Percentiles rank a stretch among this genome's conserved stretches.
Conservation (phyloP, 2,888 invertebrate species). For the Eupithecia centaureata region DNA sequence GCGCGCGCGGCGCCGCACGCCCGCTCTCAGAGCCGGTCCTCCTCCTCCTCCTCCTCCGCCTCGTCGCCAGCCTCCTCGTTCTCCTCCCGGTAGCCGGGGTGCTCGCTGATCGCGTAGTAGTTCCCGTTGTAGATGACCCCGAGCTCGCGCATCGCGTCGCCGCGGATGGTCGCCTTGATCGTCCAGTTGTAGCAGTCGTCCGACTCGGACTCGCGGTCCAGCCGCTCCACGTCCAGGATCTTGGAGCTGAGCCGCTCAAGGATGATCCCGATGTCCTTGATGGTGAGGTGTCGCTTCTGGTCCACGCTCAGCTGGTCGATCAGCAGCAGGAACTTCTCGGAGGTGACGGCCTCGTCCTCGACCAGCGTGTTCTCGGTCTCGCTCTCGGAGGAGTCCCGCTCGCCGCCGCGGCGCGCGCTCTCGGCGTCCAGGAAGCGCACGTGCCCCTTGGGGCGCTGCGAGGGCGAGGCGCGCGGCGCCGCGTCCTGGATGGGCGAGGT, state of each 20-base stretch:
- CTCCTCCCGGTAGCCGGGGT: slow-evolving; percentile 96
- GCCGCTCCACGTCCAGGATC: slow-evolving; percentile 95
- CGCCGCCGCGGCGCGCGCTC: slow-evolving; percentile 84
- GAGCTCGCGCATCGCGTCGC: slow-evolving; percentile 94
- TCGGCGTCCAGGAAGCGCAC: slow-evolving; percentile 94
- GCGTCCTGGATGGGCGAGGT: slow-evolving; percentile 96
- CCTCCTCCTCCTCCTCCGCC: slow-evolving; percentile 92
- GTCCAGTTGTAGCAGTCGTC: slow-evolving; percentile 98
- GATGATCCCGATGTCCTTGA: slow-evolving; percentile 97
- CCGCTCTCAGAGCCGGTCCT: slow-evolving; percentile 86
- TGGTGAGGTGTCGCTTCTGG: slow-evolving; percentile 95
- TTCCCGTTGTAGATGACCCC: slow-evolving; percentile 98
- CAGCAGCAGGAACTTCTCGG: slow-evolving; percentile 95
- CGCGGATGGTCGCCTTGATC: slow-evolving; percentile 96
- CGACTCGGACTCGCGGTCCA: slow-evolving; percentile 96
- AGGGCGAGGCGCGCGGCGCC: slow-evolving; percentile 87
- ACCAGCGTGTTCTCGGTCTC: slow-evolving; percentile 97
- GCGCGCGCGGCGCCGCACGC: slow-evolving; percentile 82
- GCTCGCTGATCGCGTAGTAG: slow-evolving; percentile 97
- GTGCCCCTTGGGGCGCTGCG: slow-evolving; percentile 89
- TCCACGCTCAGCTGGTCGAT: slow-evolving; percentile 97
- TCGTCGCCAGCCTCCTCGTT: slow-evolving; percentile 93
- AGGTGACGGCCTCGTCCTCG: slow-evolving; percentile 94
- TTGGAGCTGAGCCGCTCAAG: slow-evolving; percentile 96
- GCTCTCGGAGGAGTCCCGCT: slow-evolving; percentile 95